A percentile compares a stretch with the other conserved stretches of the same genome.
These are phyloP conservation scores for Cheilosia variabilis DNA, from an alignment of 2,888 invertebrate species.

Conservation along the genomic window DNA sequence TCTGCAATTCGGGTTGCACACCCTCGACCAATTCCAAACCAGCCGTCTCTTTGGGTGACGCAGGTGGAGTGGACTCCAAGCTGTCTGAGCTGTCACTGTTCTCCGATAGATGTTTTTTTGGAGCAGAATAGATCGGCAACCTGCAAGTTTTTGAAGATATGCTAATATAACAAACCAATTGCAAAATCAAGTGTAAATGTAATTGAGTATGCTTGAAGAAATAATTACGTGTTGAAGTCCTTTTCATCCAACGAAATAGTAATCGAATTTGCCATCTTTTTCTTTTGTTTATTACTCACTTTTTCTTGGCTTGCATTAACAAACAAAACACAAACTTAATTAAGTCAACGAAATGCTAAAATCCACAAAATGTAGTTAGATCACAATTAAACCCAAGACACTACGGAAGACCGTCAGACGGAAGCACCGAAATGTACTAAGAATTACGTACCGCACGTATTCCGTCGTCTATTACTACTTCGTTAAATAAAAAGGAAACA, in stretches of 20 bases:
- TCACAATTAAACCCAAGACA: slow-evolving; percentile 38
- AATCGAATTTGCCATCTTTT: slow-evolving; percentile 54
- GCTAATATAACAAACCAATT: background rate
- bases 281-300: slow-evolving; percentile 30
- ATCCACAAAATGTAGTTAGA: slow-evolving; percentile 20
- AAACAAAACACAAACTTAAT: slow-evolving; percentile 51
- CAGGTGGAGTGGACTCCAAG: slow-evolving; percentile 78
- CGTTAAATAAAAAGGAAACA: slow-evolving; percentile 74
- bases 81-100: slow-evolving; percentile 76
- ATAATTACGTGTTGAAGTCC: slow-evolving; percentile 75
- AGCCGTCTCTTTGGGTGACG: slow-evolving; percentile 78
- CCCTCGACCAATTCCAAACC: slow-evolving; percentile 84
- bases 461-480: slow-evolving; percentile 76
- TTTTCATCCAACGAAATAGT: slow-evolving; percentile 75
- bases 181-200: slow-evolving; percentile 11
- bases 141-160: slow-evolving; percentile 31
- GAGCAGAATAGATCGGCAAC: slow-evolving; percentile 16
- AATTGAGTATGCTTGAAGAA: slow-evolving; percentile 51
- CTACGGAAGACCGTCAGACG: slow-evolving; percentile 21
- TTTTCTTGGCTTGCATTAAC: slow-evolving; percentile 29
- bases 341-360: slow-evolving; percentile 2
- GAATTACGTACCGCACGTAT: slow-evolving; percentile 47
- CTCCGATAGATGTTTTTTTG: slow-evolving; percentile 58
- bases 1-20: slow-evolving; percentile 85
- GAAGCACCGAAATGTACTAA: slow-evolving; percentile 14